Evolutionary conservation across 2,888 invertebrate genomes (phyloP).

Genomic region (Drosophila quinaria): DNA sequence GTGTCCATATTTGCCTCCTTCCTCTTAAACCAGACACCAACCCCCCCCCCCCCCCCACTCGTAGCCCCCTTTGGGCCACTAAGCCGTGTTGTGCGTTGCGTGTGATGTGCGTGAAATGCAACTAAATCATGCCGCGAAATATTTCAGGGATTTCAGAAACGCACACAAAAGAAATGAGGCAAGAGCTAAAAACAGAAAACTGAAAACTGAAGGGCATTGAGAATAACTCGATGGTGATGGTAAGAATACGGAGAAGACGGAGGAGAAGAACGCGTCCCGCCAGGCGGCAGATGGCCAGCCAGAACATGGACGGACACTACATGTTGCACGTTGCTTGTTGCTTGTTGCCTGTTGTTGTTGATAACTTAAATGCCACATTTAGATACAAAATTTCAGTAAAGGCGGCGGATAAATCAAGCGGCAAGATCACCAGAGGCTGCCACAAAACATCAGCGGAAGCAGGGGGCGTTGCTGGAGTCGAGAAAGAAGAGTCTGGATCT

Average conservation of each 20-base stretch:
- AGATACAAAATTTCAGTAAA: constrained; percentile 81
- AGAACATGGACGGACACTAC: constrained; percentile 17
- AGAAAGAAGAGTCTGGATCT: constrained; percentile 8
- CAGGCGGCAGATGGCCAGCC: constrained; percentile 72
- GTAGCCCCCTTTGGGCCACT: constrained; percentile 1
- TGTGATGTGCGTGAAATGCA: constrained; percentile 79
- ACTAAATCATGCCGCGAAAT: constrained; percentile 80
- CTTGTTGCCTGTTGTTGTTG: constrained; percentile 64
- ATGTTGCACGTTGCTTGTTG: constrained; percentile 13
- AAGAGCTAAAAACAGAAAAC: constrained; percentile 51
- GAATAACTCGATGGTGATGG: constrained; percentile 9
- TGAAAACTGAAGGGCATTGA: constrained; percentile 39
- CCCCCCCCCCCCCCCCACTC: too few relatives aligned
- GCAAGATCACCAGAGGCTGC: constrained; percentile 72
- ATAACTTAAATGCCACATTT: constrained; percentile 81
- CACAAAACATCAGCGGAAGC: constrained; percentile 50
- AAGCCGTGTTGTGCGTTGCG: constrained; percentile 53
- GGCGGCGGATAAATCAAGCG: constrained; percentile 75
- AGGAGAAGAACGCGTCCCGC: constrained; percentile 52
- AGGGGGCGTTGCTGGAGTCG: constrained; percentile 56
- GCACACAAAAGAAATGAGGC: constrained; percentile 54
- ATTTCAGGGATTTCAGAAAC: constrained; percentile 76
- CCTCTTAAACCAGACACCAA: not conserved
- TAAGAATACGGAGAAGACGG: constrained; percentile 1
- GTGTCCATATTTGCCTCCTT: constrained; percentile 26